Conservation (phyloP, 37 sponge, comb jelly and placozoan genomes). For the Spongilla lacustris region DNA sequence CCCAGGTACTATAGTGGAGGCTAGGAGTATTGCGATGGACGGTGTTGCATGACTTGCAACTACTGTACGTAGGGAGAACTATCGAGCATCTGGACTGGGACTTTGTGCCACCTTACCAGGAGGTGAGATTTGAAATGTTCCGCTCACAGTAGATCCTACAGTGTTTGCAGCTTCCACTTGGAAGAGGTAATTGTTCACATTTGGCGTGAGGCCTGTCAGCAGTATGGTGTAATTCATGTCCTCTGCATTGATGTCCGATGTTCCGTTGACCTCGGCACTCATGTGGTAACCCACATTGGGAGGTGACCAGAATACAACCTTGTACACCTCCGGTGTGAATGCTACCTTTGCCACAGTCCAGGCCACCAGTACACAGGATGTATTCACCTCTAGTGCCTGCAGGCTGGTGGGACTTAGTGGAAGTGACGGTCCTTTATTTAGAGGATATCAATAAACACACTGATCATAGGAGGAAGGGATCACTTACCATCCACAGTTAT, state of each 20-base stretch:
- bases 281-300: too few relatives aligned
- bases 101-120: too few relatives aligned
- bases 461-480: background rate
- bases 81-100: background rate
- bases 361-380: background rate
- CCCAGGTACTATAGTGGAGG: background rate
- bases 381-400: background rate
- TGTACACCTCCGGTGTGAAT: constrained; percentile 15
- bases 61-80: background rate
- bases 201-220: background rate
- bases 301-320: background rate
- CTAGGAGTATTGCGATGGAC: background rate
- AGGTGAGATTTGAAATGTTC: background rate
- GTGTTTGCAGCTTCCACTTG: background rate
- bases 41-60: background rate
- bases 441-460: background rate
- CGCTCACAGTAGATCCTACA: background rate
- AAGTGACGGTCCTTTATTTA: background rate
- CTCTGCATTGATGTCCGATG: background rate
- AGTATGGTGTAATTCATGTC: background rate
- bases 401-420: background rate
- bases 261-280: background rate
- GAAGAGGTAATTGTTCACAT: background rate
- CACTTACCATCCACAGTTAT: background rate
- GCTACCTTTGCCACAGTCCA: constrained; percentile 14